These are phyloP conservation scores for Azemiops feae DNA, from an alignment of 2,113 vertebrate genomes.

Conservation along the genomic window DNA sequence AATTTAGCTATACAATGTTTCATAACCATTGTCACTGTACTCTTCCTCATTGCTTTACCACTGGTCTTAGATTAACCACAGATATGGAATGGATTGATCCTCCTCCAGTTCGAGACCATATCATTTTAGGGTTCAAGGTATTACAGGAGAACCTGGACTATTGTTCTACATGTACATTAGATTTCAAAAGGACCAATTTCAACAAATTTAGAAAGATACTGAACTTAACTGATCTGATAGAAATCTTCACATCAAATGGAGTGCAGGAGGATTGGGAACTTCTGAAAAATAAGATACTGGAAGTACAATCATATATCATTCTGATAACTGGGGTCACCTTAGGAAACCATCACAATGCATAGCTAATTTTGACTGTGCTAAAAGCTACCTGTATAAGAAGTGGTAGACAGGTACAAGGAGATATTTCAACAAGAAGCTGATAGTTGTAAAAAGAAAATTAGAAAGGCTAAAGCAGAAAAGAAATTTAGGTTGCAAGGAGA, in stretches of 20 bases:
- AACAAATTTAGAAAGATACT: too few relatives aligned
- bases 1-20: not conserved
- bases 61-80: not conserved
- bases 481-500: not conserved
- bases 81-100: not conserved
- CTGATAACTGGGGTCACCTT: not conserved
- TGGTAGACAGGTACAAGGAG: not conserved
- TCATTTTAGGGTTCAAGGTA: too few relatives aligned
- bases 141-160: too few relatives aligned
- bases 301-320: not conserved
- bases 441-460: not conserved
- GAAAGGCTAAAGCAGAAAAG: not conserved
- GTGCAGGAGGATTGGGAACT: not conserved
- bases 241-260: not conserved
- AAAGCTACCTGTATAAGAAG: not conserved
- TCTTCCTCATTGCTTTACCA: not conserved
- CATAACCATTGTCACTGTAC: not conserved
- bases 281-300: not conserved
- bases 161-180: too few relatives aligned
- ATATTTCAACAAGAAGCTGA: not conserved
- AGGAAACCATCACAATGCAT: not conserved
- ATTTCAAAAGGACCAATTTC: too few relatives aligned
- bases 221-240: too few relatives aligned
- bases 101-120: not conserved
- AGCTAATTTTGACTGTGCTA: not conserved